These are phyloP conservation scores for Hydropsyche tenuis DNA, from an alignment of 1,140 invertebrate genomes.

Conservation along the genomic window DNA sequence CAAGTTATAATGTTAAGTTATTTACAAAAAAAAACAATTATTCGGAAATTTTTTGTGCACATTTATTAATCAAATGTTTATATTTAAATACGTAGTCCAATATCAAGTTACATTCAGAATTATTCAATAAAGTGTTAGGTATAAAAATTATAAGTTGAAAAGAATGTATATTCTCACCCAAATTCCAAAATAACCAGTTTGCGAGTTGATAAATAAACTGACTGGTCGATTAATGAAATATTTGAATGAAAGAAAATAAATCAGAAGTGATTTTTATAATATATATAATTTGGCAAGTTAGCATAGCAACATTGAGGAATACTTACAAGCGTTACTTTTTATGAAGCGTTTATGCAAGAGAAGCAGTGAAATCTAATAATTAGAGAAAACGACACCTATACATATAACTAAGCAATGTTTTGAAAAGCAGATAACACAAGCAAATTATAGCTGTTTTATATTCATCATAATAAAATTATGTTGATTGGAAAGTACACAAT, in stretches of 20 bases:
- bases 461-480: too few species aligned
- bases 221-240: background rate
- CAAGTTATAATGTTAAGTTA: background rate
- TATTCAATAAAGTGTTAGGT: too few species aligned
- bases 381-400: conserved; percentile 51
- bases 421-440: background rate
- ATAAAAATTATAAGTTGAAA: too few species aligned
- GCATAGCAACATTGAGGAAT: conserved; percentile 40
- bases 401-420: conserved; percentile 43
- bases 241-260: background rate
- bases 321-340: conserved; percentile 23
- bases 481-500: too few species aligned
- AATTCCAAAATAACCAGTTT: conserved; percentile 26
- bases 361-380: conserved; percentile 40
- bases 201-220: too few species aligned
- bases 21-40: background rate
- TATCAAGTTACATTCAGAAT: too few species aligned
- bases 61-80: conserved; percentile 10
- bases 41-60: background rate
- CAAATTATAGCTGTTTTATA: too few species aligned
- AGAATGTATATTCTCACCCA: conserved; percentile 29
- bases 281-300: conserved; percentile 26
- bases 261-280: background rate
- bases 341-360: conserved; percentile 30
- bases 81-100: conserved; percentile 27